phyloP scores from a whole-genome alignment of 2,888 invertebrate genomes.

The Aphelenchoides bicaudatus region DNA sequence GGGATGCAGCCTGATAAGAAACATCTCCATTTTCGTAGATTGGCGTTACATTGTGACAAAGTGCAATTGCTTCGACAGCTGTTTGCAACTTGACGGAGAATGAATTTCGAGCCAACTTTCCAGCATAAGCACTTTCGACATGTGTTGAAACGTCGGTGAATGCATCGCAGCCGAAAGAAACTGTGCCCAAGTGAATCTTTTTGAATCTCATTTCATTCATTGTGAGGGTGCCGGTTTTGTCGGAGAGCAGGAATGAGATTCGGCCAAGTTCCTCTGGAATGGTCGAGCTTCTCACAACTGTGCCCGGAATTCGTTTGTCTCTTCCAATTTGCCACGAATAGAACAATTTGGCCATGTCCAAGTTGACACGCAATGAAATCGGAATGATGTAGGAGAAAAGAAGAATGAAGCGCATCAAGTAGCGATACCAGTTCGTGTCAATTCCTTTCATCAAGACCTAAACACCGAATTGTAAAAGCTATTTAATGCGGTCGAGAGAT shows the following conservation, averaged over 20 bases:
- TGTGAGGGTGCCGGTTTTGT: constrained; percentile 96
- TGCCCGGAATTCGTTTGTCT: constrained; percentile 85
- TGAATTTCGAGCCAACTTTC: constrained; percentile 47
- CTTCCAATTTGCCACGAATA: constrained; percentile 94
- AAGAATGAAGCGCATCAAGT: constrained; percentile 90
- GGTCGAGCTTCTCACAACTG: constrained; percentile 92
- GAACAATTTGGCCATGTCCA: constrained; percentile 86
- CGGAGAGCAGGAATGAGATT: constrained; percentile 90
- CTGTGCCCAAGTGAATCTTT: constrained; percentile 82
- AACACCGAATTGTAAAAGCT: too few relatives aligned
- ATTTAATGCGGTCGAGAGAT: too few relatives aligned
- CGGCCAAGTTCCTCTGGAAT: constrained; percentile 96
- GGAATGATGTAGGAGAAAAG: constrained; percentile 99
- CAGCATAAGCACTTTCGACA: constrained; percentile 51
- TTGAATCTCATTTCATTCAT: constrained; percentile 86
- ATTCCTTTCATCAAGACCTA: constrained; percentile 73
- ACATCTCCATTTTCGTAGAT: constrained; percentile 72
- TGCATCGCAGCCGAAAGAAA: constrained; percentile 79
- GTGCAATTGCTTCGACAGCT: constrained; percentile 77
- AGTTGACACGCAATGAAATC: constrained; percentile 90
- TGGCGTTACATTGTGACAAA: constrained; percentile 98
- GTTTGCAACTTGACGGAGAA: constrained; percentile 53
- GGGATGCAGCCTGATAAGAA: constrained; percentile 73
- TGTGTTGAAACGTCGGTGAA: constrained; percentile 71
- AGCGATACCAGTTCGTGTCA: constrained; percentile 65